Evolutionary conservation across 2,797 vertebrate genomes (phyloP).

Genomic region (Acanthurus leucopareius): DNA sequence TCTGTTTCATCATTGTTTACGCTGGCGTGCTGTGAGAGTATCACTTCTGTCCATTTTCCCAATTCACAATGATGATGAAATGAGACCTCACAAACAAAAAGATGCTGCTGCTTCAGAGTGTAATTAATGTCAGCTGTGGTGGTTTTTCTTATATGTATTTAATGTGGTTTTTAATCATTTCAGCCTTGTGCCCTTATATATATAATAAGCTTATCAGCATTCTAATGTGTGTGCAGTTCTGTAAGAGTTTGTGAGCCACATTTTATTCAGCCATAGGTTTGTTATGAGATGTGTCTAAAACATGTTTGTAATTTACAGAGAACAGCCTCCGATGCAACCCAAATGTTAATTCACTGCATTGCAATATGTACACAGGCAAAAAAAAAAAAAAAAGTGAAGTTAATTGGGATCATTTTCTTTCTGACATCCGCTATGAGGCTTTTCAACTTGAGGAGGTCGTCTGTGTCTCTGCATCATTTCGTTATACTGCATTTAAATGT

Average conservation of each 20-base stretch:
- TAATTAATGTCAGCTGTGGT: conserved; percentile 7
- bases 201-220: too few species aligned
- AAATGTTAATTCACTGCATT: not conserved
- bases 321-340: not conserved
- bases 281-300: not conserved
- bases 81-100: conserved; percentile 7
- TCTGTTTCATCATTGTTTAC: conserved; percentile 18
- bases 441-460: not conserved
- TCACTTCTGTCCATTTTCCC: conserved; percentile 20
- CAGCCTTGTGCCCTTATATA: conserved; percentile 6
- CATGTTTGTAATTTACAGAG: not conserved
- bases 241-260: too few species aligned
- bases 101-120: not conserved
- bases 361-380: not conserved
- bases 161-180: not conserved
- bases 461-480: not conserved
- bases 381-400: not conserved
- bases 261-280: too few species aligned
- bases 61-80: conserved; percentile 8
- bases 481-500: conserved; percentile 23
- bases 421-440: not conserved
- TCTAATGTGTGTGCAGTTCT: too few species aligned
- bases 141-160: not conserved
- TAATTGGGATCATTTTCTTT: conserved; percentile 11
- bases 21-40: not conserved